These are phyloP conservation scores for Invenusta paracnida DNA, from an alignment of 2,888 invertebrate species.

Conservation along the genomic window DNA sequence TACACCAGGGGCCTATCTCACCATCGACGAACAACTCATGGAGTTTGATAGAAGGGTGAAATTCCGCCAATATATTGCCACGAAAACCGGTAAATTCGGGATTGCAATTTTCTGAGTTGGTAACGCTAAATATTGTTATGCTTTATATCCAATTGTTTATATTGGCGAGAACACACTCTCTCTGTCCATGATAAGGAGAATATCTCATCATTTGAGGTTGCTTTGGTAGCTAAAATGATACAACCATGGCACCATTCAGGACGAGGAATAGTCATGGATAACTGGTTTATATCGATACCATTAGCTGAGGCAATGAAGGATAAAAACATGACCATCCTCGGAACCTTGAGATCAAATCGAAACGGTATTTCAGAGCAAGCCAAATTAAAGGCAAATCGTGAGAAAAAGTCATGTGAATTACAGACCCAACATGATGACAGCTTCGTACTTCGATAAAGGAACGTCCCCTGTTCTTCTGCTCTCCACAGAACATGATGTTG, in stretches of 20 bases:
- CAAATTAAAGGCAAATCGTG: not conserved
- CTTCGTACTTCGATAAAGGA: no score
- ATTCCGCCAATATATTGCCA: not conserved
- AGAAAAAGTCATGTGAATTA: no score
- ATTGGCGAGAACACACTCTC: not conserved
- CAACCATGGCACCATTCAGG: not conserved
- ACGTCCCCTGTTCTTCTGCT: not conserved
- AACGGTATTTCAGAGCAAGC: not conserved
- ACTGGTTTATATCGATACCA: not conserved
- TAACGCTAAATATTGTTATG: not conserved
- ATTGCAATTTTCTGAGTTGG: not conserved
- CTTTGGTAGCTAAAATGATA: not conserved
- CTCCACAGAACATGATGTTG: not conserved
- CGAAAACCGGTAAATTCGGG: not conserved
- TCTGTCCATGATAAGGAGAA: no score
- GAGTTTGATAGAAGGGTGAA: not conserved
- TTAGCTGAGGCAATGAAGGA: not conserved
- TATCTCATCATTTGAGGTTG: no score
- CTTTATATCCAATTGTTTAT: not conserved
- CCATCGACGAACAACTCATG: slow-evolving; percentile 8
- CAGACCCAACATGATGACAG: no score
- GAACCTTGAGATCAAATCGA: not conserved
- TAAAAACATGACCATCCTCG: not conserved
- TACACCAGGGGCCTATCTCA: not conserved
- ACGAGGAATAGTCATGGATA: not conserved